These are phyloP conservation scores for Herpetotheres cachinnans DNA, from an alignment of 2,113 vertebrate genomes.

Conservation along the genomic window DNA sequence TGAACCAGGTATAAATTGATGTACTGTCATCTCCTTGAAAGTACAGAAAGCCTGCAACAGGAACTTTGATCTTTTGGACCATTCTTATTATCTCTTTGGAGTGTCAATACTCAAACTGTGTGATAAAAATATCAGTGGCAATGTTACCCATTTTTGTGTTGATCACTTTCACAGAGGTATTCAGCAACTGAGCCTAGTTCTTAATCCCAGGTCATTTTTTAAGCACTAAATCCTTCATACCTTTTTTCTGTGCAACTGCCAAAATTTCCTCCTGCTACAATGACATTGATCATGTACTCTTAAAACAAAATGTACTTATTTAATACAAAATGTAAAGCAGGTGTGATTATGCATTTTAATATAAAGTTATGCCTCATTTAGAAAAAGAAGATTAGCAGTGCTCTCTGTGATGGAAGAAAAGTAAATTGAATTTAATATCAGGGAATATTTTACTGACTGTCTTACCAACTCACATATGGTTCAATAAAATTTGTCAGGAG, in stretches of 20 bases:
- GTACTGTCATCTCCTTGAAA: neutral
- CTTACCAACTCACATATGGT: neutral
- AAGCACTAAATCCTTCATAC: neutral
- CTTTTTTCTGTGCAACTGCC: neutral
- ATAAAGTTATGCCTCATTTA: neutral
- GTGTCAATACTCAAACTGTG: slow-evolving; percentile 5
- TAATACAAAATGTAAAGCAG: neutral
- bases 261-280: neutral
- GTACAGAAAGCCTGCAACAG: neutral
- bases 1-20: slow-evolving; percentile 12
- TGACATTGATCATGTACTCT: neutral
- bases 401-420: neutral
- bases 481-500: neutral
- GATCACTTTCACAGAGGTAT: neutral
- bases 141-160: slow-evolving; percentile 20
- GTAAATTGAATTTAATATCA: neutral
- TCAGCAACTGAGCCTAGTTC: neutral
- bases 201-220: neutral
- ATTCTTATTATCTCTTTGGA: slow-evolving; percentile 10
- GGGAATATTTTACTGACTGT: neutral
- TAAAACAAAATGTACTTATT: neutral
- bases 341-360: slow-evolving; percentile 10
- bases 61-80: slow-evolving; percentile 23
- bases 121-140: slow-evolving; percentile 25
- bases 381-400: neutral